phyloP scores from a whole-genome alignment of 2,113 vertebrate species.

The Megaptera novaeangliae region DNA sequence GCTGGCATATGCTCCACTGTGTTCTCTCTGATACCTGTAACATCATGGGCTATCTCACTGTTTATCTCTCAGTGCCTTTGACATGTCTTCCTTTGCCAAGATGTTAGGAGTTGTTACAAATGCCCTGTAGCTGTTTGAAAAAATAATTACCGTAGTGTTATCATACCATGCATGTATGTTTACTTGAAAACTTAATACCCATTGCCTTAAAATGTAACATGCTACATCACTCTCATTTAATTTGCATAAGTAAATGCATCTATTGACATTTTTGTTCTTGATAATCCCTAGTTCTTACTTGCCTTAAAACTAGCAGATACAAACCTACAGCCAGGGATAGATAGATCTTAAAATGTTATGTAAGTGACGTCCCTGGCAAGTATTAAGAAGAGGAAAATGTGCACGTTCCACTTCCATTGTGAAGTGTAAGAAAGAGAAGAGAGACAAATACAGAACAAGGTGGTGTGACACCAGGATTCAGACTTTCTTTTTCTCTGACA shows the following conservation, averaged over 20 bases:
- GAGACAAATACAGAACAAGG: background rate
- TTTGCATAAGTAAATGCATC: background rate
- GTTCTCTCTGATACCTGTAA: background rate
- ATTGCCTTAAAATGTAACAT: background rate
- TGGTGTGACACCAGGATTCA: background rate
- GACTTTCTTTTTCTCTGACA: background rate
- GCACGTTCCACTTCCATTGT: background rate
- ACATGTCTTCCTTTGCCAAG: background rate
- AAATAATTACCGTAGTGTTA: background rate
- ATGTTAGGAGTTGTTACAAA: background rate
- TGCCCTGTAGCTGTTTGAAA: background rate
- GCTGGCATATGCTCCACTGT: background rate
- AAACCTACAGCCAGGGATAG: background rate
- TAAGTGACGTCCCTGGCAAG: background rate
- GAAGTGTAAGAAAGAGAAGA: background rate
- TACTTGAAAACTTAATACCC: background rate
- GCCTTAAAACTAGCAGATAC: background rate
- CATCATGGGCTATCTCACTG: background rate
- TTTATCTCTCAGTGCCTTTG: background rate
- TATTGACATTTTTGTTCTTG: background rate
- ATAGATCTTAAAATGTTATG: background rate
- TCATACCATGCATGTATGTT: background rate
- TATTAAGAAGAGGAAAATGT: background rate
- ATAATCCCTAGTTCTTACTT: background rate
- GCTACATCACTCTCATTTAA: background rate